A percentile compares a stretch with the other conserved stretches of the same genome.
These are phyloP conservation scores for Nyctibius bracteatus DNA, from an alignment of 2,113 vertebrate species.

Conservation along the genomic window DNA sequence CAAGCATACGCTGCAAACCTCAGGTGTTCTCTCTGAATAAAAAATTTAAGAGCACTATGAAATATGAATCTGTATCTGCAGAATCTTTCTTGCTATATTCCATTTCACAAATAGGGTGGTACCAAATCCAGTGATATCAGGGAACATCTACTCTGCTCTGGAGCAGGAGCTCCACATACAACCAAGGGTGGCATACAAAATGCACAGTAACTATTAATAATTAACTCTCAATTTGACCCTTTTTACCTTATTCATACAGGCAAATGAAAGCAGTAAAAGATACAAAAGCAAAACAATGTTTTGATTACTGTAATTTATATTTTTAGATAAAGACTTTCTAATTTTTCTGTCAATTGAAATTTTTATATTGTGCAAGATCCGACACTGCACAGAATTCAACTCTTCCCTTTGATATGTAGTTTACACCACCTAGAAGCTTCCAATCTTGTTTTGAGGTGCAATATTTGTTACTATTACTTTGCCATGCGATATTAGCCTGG, in stretches of 20 bases:
- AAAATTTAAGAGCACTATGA: neutral
- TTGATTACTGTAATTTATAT: neutral
- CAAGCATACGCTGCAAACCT: neutral
- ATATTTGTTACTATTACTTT: neutral
- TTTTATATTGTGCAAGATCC: neutral
- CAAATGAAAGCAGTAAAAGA: neutral
- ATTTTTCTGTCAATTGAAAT: neutral
- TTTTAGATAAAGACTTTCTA: neutral
- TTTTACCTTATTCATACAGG: neutral
- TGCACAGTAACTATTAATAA: neutral
- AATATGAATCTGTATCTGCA: neutral
- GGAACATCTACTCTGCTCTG: neutral
- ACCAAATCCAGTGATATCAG: neutral
- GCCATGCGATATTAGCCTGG: neutral
- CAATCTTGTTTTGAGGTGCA: neutral
- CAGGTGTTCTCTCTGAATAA: neutral
- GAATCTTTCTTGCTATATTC: neutral
- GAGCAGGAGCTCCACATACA: neutral
- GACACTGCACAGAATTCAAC: neutral
- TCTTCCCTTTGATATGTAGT: neutral
- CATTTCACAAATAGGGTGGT: neutral
- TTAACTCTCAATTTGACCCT: neutral
- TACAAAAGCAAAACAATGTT: neutral
- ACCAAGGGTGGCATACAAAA: neutral
- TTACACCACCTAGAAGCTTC: neutral